A percentile compares a stretch with the other conserved stretches of the same genome.
Evolutionary conservation across 2,797 vertebrate genomes (phyloP).

Genomic region (Myripristis murdjan): DNA sequence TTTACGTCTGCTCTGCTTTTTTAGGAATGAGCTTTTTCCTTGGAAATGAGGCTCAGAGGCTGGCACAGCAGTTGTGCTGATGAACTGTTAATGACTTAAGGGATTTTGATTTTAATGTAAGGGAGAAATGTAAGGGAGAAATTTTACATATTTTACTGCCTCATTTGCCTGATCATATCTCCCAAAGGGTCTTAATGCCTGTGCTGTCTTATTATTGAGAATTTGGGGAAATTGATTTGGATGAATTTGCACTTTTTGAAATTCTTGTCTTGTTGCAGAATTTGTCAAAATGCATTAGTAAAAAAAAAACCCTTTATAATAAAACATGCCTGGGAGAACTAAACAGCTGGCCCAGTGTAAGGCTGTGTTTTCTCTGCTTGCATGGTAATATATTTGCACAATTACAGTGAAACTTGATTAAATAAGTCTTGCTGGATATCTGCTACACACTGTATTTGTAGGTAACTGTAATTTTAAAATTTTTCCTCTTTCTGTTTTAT

Average conservation of each 20-base stretch:
- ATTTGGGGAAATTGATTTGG: constrained; percentile 28
- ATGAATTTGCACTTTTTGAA: constrained; percentile 75
- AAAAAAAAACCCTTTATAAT: constrained; percentile 65
- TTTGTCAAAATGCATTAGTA: constrained; percentile 39
- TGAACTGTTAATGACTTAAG: background rate
- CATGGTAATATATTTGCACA: constrained; percentile 67
- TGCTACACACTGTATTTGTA: constrained; percentile 60
- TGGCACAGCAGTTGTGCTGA: background rate
- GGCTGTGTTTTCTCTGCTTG: constrained; percentile 34
- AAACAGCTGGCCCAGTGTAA: constrained; percentile 16
- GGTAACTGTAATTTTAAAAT: constrained; percentile 26
- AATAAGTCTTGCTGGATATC: constrained; percentile 44
- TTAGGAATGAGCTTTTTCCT: background rate
- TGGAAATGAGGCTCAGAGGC: background rate
- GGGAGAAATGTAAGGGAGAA: constrained; percentile 29
- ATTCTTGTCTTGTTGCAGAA: constrained; percentile 34
- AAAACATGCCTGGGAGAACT: constrained; percentile 32
- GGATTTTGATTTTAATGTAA: constrained; percentile 10
- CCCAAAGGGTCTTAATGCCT: background rate
- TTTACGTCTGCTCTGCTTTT: background rate
- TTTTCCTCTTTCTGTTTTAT: constrained; percentile 30
- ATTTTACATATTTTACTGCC: constrained; percentile 31
- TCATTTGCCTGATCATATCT: constrained; percentile 17
- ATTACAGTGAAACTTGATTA: constrained; percentile 49
- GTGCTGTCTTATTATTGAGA: constrained; percentile 24